Conservation (phyloP, 1,140 invertebrate genomes). For the Prorops nasuta region DNA sequence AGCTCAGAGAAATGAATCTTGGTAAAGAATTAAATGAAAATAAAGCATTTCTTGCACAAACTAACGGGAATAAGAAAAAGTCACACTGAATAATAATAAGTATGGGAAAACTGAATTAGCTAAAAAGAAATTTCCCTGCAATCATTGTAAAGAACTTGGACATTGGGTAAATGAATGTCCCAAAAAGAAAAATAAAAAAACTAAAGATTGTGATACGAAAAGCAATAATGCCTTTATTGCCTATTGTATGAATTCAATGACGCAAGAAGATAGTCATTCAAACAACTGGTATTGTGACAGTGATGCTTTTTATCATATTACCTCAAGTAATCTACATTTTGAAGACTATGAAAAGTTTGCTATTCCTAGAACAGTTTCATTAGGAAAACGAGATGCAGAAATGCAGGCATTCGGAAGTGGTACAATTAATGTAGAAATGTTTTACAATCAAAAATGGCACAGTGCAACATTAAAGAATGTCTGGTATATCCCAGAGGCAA, state of each 20-base stretch:
- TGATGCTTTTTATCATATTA: conserved; percentile 24
- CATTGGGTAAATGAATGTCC: conserved; percentile 1
- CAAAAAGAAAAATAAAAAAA: not conserved
- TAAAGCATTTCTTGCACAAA: conserved; percentile 7
- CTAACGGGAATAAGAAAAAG: conserved; percentile 3
- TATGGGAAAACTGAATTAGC: conserved; percentile 7
- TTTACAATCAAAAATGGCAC: conserved; percentile 12
- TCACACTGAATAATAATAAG: conserved; percentile 4
- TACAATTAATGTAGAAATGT: conserved; percentile 21
- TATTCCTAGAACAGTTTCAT: conserved; percentile 8
- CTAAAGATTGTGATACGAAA: not conserved
- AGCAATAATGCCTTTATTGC: not conserved
- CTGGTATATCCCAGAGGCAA: conserved; percentile 40
- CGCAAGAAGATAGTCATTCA: not conserved
- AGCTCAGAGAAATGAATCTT: too few relatives aligned
- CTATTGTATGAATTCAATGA: not conserved
- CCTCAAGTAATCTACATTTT: conserved; percentile 18
- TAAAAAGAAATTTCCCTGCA: too few relatives aligned
- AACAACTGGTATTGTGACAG: conserved; percentile 17
- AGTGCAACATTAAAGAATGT: conserved; percentile 32
- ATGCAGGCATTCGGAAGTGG: conserved; percentile 19
- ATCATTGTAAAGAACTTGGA: too few relatives aligned
- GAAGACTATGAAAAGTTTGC: conserved; percentile 12
- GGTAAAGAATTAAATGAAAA: not conserved
- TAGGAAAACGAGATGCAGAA: conserved; percentile 22